Evolutionary conservation across 1,140 invertebrate species (phyloP), one percentile per base, ranked within the genome.

Genomic region (Hycleus cichorii): DNA sequence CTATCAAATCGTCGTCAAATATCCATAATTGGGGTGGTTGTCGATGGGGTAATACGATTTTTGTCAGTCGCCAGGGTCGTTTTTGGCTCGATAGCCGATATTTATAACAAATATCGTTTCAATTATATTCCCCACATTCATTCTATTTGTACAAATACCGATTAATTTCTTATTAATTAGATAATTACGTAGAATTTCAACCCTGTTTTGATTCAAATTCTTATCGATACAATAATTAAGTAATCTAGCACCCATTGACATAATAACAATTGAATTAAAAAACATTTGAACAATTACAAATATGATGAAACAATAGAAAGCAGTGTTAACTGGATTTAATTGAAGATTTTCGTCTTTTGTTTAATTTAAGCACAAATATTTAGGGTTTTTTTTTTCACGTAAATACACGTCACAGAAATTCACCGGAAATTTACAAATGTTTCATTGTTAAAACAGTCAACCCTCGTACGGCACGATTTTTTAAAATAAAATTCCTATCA

Each of bases 51-150:
- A 32, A 32, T 32, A 7, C 18, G 32, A 32, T 32, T 32, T 60
- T 58, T 68, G 71, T 73, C 71, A 73, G 69, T 73, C 71, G 43
- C 71, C 71, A 57, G 71, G 71, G 63, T 73, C 71, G 64, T 71
- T 73, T 49, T 70, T 73, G 32, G 70, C 70, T 65, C 70, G 63
- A 62, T 70, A 68, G 49, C 68, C 68, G 57, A 70, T 61, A 48
- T 64, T 65, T 11, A 66, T 58, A 32, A 67, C 64, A 43, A 72
- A 72, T 25, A 60, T 64, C 10, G 59, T 62, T 63, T 32, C 32
- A 32, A 32, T 32, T 5, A 32, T 42, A 42, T 8, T 42, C 70
- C 68, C 49, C 66, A 60, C 51, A 68, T 66, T 55, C 62, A 70
- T 70, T 64, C 70, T 72, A 68, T 70, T 72, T 26, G 68, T 67